Percentiles rank a stretch among this genome's conserved stretches.
Evolutionary conservation across 2,888 invertebrate species (phyloP).

Genomic region (Lasiommata megera): DNA sequence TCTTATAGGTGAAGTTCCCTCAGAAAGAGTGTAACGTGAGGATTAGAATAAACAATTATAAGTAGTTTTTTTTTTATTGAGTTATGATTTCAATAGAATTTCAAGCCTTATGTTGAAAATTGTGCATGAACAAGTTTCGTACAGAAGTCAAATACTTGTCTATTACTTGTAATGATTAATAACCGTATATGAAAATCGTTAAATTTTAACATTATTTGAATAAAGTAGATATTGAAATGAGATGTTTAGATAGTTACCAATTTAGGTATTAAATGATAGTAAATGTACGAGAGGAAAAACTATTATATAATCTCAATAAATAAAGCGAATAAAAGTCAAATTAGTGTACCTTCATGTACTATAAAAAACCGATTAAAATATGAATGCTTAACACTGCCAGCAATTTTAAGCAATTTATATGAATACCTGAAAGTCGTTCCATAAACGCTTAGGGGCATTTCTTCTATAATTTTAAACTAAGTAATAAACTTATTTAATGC

Average conservation of each 20-base stretch:
- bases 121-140: not conserved
- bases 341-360: too few relatives aligned
- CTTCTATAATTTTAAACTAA: too few relatives aligned
- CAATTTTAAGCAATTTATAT: not conserved
- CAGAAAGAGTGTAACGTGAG: not conserved
- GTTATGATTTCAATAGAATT: not conserved
- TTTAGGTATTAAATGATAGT: constrained; percentile 19
- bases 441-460: too few relatives aligned
- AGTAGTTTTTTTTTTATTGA: not conserved
- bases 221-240: constrained; percentile 23
- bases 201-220: constrained; percentile 12
- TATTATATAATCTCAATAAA: not conserved
- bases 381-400: constrained; percentile 9
- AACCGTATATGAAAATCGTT: constrained; percentile 9
- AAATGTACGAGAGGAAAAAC: not conserved
- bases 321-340: not conserved
- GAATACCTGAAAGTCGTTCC: too few relatives aligned
- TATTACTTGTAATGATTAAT: constrained; percentile 19
- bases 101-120: not conserved
- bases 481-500: too few relatives aligned
- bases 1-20: not conserved
- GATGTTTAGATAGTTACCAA: constrained; percentile 32
- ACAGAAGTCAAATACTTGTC: constrained; percentile 19
- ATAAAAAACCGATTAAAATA: not conserved
- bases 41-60: not conserved